Conservation (phyloP, 2,797 vertebrate genomes). For the Macroramphosus scolopax region DNA sequence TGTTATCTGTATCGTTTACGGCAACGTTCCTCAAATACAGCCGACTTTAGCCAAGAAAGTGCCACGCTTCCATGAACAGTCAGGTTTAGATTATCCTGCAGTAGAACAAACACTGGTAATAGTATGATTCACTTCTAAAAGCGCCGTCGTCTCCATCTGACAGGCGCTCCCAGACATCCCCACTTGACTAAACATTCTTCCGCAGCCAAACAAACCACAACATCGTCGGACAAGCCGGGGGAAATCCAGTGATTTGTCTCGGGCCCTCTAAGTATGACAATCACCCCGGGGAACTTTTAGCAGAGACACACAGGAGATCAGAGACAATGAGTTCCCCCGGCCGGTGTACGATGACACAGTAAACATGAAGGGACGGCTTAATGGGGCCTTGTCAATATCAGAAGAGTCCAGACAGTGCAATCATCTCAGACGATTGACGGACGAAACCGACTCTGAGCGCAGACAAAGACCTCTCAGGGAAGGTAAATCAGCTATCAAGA, state of each 20-base stretch:
- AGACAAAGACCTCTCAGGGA: slow-evolving; percentile 44
- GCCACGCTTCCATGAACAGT: not conserved
- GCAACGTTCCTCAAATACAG: not conserved
- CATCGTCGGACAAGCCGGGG: slow-evolving; percentile 33
- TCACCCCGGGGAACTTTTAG: slow-evolving; percentile 8
- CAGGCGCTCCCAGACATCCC: slow-evolving; percentile 35
- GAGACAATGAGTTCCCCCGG: slow-evolving; percentile 12
- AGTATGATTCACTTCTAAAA: slow-evolving; percentile 19
- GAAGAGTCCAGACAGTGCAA: slow-evolving; percentile 30
- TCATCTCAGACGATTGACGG: slow-evolving; percentile 36
- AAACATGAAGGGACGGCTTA: slow-evolving; percentile 37
- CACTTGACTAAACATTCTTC: slow-evolving; percentile 34
- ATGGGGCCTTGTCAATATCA: slow-evolving; percentile 40
- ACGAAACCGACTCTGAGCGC: not conserved
- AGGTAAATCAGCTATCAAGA: slow-evolving; percentile 41
- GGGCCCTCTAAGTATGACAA: slow-evolving; percentile 33
- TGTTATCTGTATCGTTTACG: not conserved
- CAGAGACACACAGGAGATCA: slow-evolving; percentile 24
- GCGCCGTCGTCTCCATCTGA: slow-evolving; percentile 16
- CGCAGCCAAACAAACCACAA: slow-evolving; percentile 43
- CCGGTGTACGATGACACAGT: slow-evolving; percentile 10
- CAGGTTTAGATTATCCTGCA: slow-evolving; percentile 1
- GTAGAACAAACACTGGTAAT: slow-evolving; percentile 21
- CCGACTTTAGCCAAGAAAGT: slow-evolving; percentile 3
- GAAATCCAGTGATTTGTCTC: slow-evolving; percentile 44